A percentile compares a stretch with the other conserved stretches of the same genome.
These are phyloP conservation scores for Pseudachorutes palmiensis DNA, from an alignment of 1,140 invertebrate genomes.

Conservation along the genomic window DNA sequence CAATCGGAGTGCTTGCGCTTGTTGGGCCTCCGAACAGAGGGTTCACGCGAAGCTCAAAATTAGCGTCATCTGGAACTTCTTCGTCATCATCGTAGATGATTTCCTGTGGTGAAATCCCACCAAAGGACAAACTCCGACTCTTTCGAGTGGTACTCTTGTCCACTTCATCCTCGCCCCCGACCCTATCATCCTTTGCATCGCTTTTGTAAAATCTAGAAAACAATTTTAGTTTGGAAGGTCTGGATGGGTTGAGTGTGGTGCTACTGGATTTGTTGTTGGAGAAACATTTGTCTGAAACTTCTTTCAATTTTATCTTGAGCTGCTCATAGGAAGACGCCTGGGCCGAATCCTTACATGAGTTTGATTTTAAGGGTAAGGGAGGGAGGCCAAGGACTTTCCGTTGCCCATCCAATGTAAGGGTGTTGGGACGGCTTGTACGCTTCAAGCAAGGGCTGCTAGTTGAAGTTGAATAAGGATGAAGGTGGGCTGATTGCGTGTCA, in stretches of 20 bases:
- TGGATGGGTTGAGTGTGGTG: not conserved
- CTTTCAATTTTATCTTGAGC: conserved; percentile 36
- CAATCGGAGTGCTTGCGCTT: not conserved
- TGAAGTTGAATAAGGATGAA: not conserved
- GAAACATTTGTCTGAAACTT: conserved; percentile 35
- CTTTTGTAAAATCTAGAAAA: conserved; percentile 33
- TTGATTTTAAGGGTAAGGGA: conserved; percentile 27
- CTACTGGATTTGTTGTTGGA: conserved; percentile 10
- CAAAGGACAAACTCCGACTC: conserved; percentile 64
- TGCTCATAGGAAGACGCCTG: conserved; percentile 32
- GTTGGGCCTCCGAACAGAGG: conserved; percentile 47
- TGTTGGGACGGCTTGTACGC: conserved; percentile 23
- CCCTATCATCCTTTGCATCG: conserved; percentile 9
- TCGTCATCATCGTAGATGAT: conserved; percentile 49
- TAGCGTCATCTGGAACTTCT: not conserved
- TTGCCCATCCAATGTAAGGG: not conserved
- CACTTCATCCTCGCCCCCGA: not conserved
- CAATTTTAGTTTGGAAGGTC: conserved; percentile 7
- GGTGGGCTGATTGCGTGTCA: not conserved
- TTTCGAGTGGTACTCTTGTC: conserved; percentile 41
- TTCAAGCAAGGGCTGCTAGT: conserved; percentile 34
- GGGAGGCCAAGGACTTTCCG: conserved; percentile 31
- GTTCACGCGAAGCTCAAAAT: conserved; percentile 41
- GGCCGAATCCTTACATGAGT: not conserved
- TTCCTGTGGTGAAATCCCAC: conserved; percentile 58